Conservation (phyloP, 2,797 vertebrate genomes). For the Salarias fasciatus region DNA sequence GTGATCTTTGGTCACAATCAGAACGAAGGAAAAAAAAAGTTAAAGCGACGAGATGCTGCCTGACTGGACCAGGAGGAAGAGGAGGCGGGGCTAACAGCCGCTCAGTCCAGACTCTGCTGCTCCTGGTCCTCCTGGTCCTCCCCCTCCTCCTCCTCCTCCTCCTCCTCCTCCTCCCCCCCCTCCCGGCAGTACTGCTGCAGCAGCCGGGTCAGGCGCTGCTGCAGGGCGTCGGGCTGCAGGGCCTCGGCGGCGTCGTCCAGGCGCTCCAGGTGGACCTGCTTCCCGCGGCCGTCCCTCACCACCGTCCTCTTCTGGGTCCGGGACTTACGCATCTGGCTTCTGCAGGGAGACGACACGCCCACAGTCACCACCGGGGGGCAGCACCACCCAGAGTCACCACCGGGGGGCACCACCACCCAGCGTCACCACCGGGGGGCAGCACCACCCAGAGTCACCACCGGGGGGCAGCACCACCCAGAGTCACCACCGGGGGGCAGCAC, state of each 20-base stretch:
- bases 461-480: too few species aligned
- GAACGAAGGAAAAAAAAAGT: constrained; percentile 70
- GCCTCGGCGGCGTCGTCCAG: constrained; percentile 88
- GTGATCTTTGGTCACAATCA: constrained; percentile 96
- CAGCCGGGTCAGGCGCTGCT: constrained; percentile 91
- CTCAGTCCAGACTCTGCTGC: constrained; percentile 57
- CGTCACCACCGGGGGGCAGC: too few species aligned
- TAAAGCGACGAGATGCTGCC: constrained; percentile 52
- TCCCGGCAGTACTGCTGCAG: constrained; percentile 88
- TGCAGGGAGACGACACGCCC: constrained; percentile 50
- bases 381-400: too few species aligned
- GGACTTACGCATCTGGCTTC: constrained; percentile 92
- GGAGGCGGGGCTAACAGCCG: constrained; percentile 32
- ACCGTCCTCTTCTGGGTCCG: constrained; percentile 93
- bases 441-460: too few species aligned
- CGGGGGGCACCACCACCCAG: too few species aligned
- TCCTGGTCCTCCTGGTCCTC: constrained; percentile 71
- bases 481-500: too few species aligned
- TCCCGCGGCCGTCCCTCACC: constrained; percentile 90
- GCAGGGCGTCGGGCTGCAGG: constrained; percentile 87
- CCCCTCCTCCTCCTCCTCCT: constrained; percentile 73
- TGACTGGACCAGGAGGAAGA: constrained; percentile 25
- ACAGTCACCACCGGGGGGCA: too few species aligned
- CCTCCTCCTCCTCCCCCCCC: constrained; percentile 35
- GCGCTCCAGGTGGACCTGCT: constrained; percentile 88